Evolutionary conservation across 2,113 vertebrate genomes (phyloP), one percentile per base, ranked within the genome.

Genomic region (Dasypus novemcinctus): DNA sequence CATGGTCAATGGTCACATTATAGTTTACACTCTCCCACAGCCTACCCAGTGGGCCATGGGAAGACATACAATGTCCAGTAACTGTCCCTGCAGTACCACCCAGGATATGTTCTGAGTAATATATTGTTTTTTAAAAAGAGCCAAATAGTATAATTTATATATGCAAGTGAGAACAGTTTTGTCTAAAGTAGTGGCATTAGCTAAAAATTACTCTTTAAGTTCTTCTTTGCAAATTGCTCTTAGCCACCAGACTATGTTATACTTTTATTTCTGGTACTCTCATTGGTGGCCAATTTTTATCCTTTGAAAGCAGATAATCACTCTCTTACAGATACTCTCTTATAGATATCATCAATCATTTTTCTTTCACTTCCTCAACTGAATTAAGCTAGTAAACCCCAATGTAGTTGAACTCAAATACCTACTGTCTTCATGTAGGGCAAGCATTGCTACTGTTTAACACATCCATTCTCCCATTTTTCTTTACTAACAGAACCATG

Each of bases 161-260:
- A n/a, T 7, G 17, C 25, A 54, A 90, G 41, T 79, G 27, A 36
- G 5, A 80, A 25, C 43, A 59, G 87, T 91, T 83, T 87, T 81
- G 43, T 27, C 20, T 21, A 66, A 84, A 80, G 17, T 64, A 66
- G 33, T 83, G 4, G 2, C 29, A 66, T 82, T 87, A 63, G 64
- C 69, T 84, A 36, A 87, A 93, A 88, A 59, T 72, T 49, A 12
- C n/a, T 84, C 80, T 75, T 83, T 91, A 90, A 84, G 27, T 20
- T 57, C 12, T 91, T 64, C 75, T 93, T 80, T 80, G 71, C 10
- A 92, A 41, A 74, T 75, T 84, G 6, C 12, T 78, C 41, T 43
- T 25, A 57, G 52, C 14, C 5, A 5, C 15, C 17, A 81, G 5
- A 69, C 10, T 27, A 8, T 71, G 10, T 43, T 93, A 92, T 61